Conservation (phyloP, 2,888 invertebrate species). For the Cremastinae sp. region DNA sequence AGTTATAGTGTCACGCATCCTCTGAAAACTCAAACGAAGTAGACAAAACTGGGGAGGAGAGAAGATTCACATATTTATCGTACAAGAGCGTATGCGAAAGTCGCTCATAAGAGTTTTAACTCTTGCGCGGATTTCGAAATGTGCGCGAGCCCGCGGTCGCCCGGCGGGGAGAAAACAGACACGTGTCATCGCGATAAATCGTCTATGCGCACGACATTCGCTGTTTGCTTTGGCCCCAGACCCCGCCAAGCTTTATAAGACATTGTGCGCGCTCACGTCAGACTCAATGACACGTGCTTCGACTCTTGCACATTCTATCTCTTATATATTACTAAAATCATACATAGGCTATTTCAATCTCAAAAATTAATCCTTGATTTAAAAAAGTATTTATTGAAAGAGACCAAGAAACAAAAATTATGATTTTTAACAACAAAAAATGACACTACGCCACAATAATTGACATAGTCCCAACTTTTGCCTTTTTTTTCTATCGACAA, state of each 20-base stretch:
- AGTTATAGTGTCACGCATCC: conserved; percentile 57
- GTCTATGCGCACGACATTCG: conserved; percentile 74
- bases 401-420: too few species aligned
- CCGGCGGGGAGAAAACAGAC: conserved; percentile 30
- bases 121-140: conserved; percentile 47
- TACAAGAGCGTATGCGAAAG: conserved; percentile 22
- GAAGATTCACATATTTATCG: conserved; percentile 44
- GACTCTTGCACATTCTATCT: conserved; percentile 13
- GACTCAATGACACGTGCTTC: conserved; percentile 63
- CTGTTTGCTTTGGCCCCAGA: conserved; percentile 75
- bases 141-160: conserved; percentile 24
- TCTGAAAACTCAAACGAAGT: conserved; percentile 48
- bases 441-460: too few species aligned
- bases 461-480: too few species aligned
- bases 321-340: conserved; percentile 9
- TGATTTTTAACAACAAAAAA: too few species aligned
- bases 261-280: conserved; percentile 60
- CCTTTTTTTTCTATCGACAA: too few species aligned
- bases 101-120: conserved; percentile 38
- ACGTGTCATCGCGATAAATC: conserved; percentile 79
- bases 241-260: conserved; percentile 45
- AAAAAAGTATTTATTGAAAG: neutral
- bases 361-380: too few species aligned
- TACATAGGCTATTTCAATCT: neutral
- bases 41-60: conserved; percentile 1